A percentile compares a stretch with the other conserved stretches of the same genome.
Evolutionary conservation across 92 coral and sea anemone genomes (phyloP).

Genomic region (Montipora capitata): DNA sequence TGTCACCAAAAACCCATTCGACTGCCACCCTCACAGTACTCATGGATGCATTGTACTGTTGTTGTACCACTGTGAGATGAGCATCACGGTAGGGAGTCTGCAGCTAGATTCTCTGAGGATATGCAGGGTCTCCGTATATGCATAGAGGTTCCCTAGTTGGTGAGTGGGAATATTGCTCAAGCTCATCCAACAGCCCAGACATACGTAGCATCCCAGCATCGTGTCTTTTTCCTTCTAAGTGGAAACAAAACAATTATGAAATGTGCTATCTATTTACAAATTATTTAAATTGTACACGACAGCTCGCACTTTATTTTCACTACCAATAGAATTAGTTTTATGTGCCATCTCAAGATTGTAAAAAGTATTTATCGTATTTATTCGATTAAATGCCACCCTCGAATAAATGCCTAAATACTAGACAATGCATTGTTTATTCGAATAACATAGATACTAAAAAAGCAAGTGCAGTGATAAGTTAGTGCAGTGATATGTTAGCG

Average conservation of each 20-base stretch:
- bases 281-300: neutral
- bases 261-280: neutral
- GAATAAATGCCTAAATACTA: too few relatives aligned
- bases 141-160: too few relatives aligned
- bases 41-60: neutral
- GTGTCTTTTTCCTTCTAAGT: neutral
- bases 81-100: neutral
- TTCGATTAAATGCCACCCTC: too few relatives aligned
- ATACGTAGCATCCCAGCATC: neutral
- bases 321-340: too few relatives aligned
- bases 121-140: neutral
- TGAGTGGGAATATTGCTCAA: neutral
- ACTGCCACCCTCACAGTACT: neutral
- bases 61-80: neutral
- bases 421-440: too few relatives aligned
- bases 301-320: neutral
- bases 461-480: too few relatives aligned
- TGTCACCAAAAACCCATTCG: neutral
- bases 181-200: constrained; percentile 5
- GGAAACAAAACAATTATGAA: neutral
- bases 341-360: too few relatives aligned
- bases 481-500: too few relatives aligned
- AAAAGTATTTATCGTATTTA: too few relatives aligned
- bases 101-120: neutral
- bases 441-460: too few relatives aligned